phyloP scores from a whole-genome alignment of 2,113 vertebrate genomes.

The Sula dactylatra region DNA sequence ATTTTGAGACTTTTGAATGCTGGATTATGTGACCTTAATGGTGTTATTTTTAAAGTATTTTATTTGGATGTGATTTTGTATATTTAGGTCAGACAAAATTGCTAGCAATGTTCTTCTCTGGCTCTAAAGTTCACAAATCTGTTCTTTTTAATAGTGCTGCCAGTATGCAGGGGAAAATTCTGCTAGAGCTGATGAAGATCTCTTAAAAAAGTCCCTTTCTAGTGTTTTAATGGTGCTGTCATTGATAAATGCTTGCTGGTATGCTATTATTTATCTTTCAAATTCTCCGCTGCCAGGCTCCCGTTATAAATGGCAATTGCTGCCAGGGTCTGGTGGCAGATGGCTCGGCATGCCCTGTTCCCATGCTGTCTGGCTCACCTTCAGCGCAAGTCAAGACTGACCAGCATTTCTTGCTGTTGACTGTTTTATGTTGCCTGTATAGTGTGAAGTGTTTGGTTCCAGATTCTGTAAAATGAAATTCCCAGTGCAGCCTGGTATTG shows the following conservation, averaged over 20 bases:
- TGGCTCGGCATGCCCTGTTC: neutral
- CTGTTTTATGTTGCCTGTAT: neutral
- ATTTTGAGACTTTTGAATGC: constrained; percentile 14
- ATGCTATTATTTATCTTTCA: neutral
- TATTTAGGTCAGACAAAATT: constrained; percentile 39
- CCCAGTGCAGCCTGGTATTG: neutral
- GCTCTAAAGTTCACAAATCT: neutral
- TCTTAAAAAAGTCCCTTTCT: neutral
- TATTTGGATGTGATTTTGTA: constrained; percentile 28
- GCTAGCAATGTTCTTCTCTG: neutral
- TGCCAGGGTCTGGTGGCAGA: neutral
- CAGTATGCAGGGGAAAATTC: neutral
- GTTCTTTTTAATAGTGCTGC: neutral
- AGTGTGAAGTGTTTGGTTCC: neutral
- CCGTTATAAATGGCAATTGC: neutral
- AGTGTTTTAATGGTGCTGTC: neutral
- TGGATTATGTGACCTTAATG: neutral
- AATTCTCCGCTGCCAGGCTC: neutral
- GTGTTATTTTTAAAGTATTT: constrained; percentile 11
- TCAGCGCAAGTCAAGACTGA: neutral
- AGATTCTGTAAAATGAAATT: neutral
- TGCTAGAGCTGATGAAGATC: neutral
- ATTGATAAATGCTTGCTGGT: neutral
- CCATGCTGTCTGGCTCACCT: neutral
- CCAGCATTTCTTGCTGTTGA: neutral